Evolutionary conservation across 2,888 invertebrate genomes (phyloP).

Genomic region (Augochlorella aurata): DNA sequence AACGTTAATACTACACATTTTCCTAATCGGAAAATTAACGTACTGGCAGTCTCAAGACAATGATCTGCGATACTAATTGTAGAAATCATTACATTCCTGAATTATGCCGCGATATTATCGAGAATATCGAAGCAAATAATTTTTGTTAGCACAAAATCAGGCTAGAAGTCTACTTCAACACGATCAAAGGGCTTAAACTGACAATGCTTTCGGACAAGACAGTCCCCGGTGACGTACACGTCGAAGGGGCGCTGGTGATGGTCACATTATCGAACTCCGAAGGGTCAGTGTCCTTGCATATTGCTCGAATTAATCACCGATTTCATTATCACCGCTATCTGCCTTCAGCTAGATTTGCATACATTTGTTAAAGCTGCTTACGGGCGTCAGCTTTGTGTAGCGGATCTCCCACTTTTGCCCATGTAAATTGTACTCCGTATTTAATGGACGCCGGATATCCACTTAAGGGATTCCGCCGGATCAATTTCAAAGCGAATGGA

Average conservation of each 20-base stretch:
- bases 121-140: neutral
- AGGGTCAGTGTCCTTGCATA: constrained; percentile 33
- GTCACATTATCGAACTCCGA: constrained; percentile 33
- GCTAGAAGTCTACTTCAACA: constrained; percentile 8
- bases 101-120: neutral
- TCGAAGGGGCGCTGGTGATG: constrained; percentile 21
- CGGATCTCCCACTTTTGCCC: neutral
- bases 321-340: constrained; percentile 42
- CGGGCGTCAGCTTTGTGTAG: constrained; percentile 2
- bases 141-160: neutral
- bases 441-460: constrained; percentile 4
- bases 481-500: neutral
- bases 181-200: constrained; percentile 50
- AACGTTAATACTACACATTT: too few species aligned
- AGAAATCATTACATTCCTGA: too few species aligned
- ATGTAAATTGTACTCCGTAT: neutral
- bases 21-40: too few species aligned
- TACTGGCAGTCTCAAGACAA: too few species aligned
- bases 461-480: constrained; percentile 2
- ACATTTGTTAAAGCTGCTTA: constrained; percentile 25
- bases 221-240: constrained; percentile 15
- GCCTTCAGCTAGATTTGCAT: constrained; percentile 26
- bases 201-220: constrained; percentile 35
- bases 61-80: too few species aligned
- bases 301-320: constrained; percentile 44